Percentiles rank a stretch among this genome's conserved stretches.
These are phyloP conservation scores for Eupithecia subumbrata DNA, from an alignment of 2,888 invertebrate species.

Conservation along the genomic window DNA sequence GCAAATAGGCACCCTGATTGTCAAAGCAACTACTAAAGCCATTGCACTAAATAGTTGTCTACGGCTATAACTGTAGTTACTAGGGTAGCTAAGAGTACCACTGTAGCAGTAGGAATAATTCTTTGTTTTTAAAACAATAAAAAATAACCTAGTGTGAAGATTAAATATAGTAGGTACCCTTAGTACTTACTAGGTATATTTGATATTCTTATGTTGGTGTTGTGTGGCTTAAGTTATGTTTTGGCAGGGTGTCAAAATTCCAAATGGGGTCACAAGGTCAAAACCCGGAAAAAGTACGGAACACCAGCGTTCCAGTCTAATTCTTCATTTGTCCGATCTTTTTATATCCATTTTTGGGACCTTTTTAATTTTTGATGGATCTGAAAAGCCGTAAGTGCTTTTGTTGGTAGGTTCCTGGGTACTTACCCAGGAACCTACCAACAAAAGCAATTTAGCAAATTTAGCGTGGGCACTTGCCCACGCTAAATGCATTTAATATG, in stretches of 20 bases:
- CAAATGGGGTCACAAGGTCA: neutral
- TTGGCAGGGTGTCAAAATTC: neutral
- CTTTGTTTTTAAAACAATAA: too few relatives aligned
- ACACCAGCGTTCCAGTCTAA: neutral
- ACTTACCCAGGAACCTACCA: too few relatives aligned
- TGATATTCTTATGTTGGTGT: too few relatives aligned
- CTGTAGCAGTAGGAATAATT: too few relatives aligned
- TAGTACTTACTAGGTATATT: too few relatives aligned
- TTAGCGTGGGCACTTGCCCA: too few relatives aligned
- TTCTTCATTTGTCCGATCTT: neutral
- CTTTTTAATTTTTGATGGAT: constrained; percentile 21
- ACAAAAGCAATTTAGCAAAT: too few relatives aligned
- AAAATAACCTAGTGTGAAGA: too few relatives aligned
- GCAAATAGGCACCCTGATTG: too few relatives aligned
- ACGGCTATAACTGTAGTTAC: neutral
- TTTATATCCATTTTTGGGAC: constrained; percentile 14
- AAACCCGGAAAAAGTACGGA: neutral
- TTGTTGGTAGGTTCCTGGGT: neutral
- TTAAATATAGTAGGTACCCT: too few relatives aligned
- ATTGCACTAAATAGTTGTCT: too few relatives aligned
- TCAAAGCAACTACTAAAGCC: too few relatives aligned
- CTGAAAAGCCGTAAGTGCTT: neutral
- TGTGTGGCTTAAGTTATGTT: neutral
- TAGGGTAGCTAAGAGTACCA: neutral
- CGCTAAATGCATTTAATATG: neutral